Percentiles rank a stretch among this genome's conserved stretches.
Evolutionary conservation across 2,888 invertebrate species (phyloP).

Genomic region (Tenthredo mesomela): DNA sequence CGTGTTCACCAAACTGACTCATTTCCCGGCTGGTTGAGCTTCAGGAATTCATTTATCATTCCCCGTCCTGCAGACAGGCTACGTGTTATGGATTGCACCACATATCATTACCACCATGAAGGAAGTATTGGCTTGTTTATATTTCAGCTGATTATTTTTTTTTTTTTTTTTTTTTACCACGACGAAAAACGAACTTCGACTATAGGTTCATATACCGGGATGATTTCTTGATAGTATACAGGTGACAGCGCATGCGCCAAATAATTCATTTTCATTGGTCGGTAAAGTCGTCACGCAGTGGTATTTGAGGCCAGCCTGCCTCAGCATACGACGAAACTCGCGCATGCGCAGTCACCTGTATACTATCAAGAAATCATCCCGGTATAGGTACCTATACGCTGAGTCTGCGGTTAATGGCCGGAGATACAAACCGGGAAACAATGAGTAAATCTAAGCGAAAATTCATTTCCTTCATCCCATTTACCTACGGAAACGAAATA

Average conservation of each 20-base stretch:
- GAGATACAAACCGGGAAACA: background rate
- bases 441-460: background rate
- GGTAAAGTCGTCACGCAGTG: no score
- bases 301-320: no score
- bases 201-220: no score
- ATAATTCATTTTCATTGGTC: no score
- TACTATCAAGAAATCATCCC: no score
- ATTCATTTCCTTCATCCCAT: conserved; percentile 11
- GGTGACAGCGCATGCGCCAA: no score
- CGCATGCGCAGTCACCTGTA: no score
- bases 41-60: conserved; percentile 28
- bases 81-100: background rate
- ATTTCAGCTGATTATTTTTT: background rate
- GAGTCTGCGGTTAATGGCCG: background rate
- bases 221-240: no score
- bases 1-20: conserved; percentile 31
- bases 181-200: background rate
- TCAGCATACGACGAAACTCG: no score
- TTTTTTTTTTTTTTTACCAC: background rate
- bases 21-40: conserved; percentile 46
- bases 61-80: background rate
- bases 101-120: background rate
- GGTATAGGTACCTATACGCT: no score
- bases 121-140: background rate
- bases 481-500: background rate